Evolutionary conservation across 2,888 invertebrate species (phyloP), one percentile per base, ranked within the genome.

Genomic region (Atethmia centrago): DNA sequence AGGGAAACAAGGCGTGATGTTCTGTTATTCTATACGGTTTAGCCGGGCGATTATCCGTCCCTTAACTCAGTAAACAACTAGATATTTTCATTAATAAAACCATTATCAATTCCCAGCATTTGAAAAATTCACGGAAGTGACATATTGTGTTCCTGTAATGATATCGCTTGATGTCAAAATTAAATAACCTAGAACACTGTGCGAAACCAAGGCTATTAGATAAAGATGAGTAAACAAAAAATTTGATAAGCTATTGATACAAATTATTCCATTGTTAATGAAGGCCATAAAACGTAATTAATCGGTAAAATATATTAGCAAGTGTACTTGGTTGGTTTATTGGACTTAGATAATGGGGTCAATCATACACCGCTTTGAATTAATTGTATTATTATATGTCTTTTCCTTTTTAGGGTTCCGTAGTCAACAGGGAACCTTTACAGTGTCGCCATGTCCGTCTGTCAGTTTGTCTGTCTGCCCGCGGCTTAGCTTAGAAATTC

Each of bases 201-300:
- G 51, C 25, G n/a, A 49, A 36, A 67, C 59, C 73, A 80, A 77
- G 85, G 76, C 55, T 74, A 47, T 56, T 74, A 71, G 64, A 82
- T 77, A 74, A 73, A 80, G 31, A 64, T 55, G 28, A 45, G 19
- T 69, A 71, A 75, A 87, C 69, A 79, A 74, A 74, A 45, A 72
- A 66, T 66, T 69, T 81, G 72, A 87, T 87, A 81, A 85, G 19
- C 62, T 71, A 36, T 58, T 5, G 14, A 55, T 62, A 65, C 19
- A 53, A 85, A 85, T 68, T 70, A 77, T 87, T 85, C 65, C 71
- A 69, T 77, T 79, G 31, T 84, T 64, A 47, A 56, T 42, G 58
- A 67, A 65, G 53, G 51, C 25, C 55, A 16, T 53, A n/a, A 58
- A 58, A 47, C 25, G 9, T 66, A 53, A 67, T 62, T 69, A 65